These are phyloP conservation scores for Caenorhabditis sulstoni DNA, from an alignment of 2,888 invertebrate genomes.

Conservation along the genomic window DNA sequence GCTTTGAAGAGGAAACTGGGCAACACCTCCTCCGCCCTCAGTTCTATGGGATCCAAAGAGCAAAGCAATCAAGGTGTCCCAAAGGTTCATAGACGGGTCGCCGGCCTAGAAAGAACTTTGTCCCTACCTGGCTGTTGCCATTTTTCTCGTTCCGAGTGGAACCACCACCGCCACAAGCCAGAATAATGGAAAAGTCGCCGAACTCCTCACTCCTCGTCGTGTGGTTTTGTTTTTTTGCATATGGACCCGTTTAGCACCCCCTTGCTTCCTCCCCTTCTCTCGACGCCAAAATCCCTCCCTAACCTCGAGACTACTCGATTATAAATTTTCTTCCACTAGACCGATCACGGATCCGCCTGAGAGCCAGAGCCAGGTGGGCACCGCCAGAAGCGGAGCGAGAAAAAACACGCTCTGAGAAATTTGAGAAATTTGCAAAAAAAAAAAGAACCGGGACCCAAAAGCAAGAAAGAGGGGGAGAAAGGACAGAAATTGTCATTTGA, in stretches of 20 bases:
- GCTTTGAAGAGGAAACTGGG: background rate
- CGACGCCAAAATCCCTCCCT: background rate
- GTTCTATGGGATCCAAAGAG: too few relatives aligned
- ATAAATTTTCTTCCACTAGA: conserved; percentile 61
- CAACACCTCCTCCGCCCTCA: background rate
- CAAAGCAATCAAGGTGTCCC: too few relatives aligned
- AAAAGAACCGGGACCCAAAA: background rate
- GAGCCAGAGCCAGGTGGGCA: conserved; percentile 10
- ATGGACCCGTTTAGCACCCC: conserved; percentile 61
- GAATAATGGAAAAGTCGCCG: conserved; percentile 38
- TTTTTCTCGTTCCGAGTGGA: conserved; percentile 1
- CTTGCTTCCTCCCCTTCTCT: conserved; percentile 8
- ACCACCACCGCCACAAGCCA: conserved; percentile 12
- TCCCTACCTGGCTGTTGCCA: conserved; percentile 41
- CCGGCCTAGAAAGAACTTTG: too few relatives aligned
- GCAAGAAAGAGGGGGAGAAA: too few relatives aligned
- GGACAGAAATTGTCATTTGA: background rate
- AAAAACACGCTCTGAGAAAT: conserved; percentile 8
- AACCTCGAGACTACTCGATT: conserved; percentile 45
- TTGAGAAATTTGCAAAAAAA: conserved; percentile 37
- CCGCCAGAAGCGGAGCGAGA: background rate
- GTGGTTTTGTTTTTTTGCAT: conserved; percentile 48
- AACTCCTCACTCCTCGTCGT: conserved; percentile 2
- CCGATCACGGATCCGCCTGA: conserved; percentile 26
- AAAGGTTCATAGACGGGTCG: too few relatives aligned